Base-by-base conservation (phyloP, 1,140 invertebrate species). In the Drosophila subobscura region DNA sequence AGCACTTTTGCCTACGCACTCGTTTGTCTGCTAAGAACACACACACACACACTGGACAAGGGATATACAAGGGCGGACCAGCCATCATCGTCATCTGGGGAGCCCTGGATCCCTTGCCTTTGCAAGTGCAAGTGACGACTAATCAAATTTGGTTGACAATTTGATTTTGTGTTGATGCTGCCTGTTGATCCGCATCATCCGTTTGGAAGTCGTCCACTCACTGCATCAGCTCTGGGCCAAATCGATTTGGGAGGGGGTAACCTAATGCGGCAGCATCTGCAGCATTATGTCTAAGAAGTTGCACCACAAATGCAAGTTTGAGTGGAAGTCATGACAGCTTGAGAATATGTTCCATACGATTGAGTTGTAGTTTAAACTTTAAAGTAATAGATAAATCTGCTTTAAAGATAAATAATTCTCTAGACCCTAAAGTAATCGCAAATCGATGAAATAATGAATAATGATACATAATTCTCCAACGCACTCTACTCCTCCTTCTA, bases 121-220 rank as follows among this genome's bases (percentile, higher is more conserved):
- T 56, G 47, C 70, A 40, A 47, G 58, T 41, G 23, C 58, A 63
- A 73, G 70, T 56, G 68, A 57, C 46, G 57, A 73, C 71, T 73
- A 73, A 73, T 73, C 71, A 73, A 73, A 73, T 73, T 73, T 29
- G 46, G 37, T 63, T 64, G 71, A 73, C 58, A 60, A 73, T 73
- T 73, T 73, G 58, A 73, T 73, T 73, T 47, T 73, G 49, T 73
- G 20, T 72, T 73, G 46, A 63, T 63, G 7, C 16, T 56, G 71
- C 70, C 51, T 72, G 68, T 72, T 72, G 68, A 73, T 73, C 49
- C 51, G 25, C 23, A 57, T 52, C 50, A 33, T 68, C 51, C 65
- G 10, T 67, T 67, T 45, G 23, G 3, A 49, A 49, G 52, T 23
- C 33, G 41, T 51, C 44, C 42, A 68, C 33, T 68, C 33, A 54